Evolutionary conservation across 1,140 invertebrate species (phyloP).

Genomic region (Delia radicum): DNA sequence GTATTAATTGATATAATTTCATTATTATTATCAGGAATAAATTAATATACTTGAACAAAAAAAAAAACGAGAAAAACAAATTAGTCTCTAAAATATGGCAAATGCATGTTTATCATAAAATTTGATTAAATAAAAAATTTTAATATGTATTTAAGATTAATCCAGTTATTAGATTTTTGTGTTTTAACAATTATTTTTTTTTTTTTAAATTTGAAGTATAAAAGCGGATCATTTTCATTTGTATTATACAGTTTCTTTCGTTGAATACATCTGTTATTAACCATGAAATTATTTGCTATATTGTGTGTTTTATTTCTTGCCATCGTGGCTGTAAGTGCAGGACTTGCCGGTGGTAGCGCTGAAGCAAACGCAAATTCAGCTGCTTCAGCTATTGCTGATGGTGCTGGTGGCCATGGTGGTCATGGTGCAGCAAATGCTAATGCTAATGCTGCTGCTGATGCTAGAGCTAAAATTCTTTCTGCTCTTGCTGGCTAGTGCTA

Average conservation of each 20-base stretch:
- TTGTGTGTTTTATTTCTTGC: background rate
- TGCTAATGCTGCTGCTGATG: background rate
- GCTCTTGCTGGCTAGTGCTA: background rate
- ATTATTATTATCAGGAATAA: no score
- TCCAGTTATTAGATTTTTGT: no score
- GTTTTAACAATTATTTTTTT: no score
- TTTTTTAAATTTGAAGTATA: no score
- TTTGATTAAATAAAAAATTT: no score
- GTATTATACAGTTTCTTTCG: background rate
- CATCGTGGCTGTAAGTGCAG: background rate
- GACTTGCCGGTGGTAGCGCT: slow-evolving; percentile 16
- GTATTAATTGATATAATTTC: no score
- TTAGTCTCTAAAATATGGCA: no score
- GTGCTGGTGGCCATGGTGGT: background rate
- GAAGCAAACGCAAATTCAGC: background rate
- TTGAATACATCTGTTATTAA: background rate
- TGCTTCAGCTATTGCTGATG: background rate
- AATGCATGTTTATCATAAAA: no score
- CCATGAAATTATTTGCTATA: background rate
- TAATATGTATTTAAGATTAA: no score
- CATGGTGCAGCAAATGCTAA: background rate
- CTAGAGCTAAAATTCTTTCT: background rate
- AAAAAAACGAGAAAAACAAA: no score
- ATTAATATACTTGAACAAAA: no score
- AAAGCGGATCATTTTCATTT: no score